Base-by-base conservation (phyloP, 2,797 vertebrate species). In the Thunnus albacares region DNA sequence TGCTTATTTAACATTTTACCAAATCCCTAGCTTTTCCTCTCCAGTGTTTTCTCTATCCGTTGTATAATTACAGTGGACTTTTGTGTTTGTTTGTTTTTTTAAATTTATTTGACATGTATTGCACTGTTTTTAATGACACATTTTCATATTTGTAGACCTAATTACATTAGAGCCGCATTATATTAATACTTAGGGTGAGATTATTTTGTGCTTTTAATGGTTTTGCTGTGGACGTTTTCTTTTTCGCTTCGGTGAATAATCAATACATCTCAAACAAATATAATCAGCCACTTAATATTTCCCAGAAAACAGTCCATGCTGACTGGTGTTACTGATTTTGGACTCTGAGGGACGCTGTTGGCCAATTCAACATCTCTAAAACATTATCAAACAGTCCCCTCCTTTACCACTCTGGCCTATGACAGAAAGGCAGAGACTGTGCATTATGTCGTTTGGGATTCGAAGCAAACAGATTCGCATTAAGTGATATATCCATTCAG, bases 321-420 rank as follows among this genome's bases (percentile, higher is more conserved):
- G 5, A 11, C 2, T 45, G n/a, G 0, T 64, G 9, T 73, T 83
- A 4, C 78, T 15, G 2, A 1, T 28, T 26, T 71, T 80, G 38
- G 11, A 84, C 87, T 85, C 72, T 82, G 64, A 88, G 90, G 18
- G 88, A 88, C 90, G 88, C 88, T 91, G 88, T 90, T 88, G 82
- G 74, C 73, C 73, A 85, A 75, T 59, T 9, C 8, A 82, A 69
- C 22, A 43, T 45, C 2, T 47, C 3, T 13, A 0, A 0, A 51
- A 22, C 38, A 20, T 41, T 8, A 28, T 7, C 10, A 2, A n/a
- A 24, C 15, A 28, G 26, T 66, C 56, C 33, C 75, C 75, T 81
- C 77, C 82, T 45, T 66, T 20, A 4, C 1, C 57, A 10, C 10
- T 0, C 14, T 51, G 20, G 10, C 5, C 17, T 30, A 2, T 35